These are phyloP conservation scores for Garra rufa DNA, from an alignment of 2,113 vertebrate genomes.

Conservation along the genomic window DNA sequence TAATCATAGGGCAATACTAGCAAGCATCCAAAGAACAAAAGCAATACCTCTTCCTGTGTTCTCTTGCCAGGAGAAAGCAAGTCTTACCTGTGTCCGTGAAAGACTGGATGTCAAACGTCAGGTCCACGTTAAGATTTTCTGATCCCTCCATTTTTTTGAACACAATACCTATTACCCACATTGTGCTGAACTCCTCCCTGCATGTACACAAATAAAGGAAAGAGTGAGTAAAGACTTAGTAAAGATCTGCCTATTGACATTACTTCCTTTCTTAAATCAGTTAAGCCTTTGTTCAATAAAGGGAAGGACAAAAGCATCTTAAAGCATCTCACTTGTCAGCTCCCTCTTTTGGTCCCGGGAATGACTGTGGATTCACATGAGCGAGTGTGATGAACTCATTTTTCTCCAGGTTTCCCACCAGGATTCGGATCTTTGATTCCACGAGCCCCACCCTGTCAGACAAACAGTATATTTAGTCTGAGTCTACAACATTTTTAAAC, in stretches of 20 bases:
- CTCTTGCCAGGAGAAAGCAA: neutral
- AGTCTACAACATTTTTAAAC: neutral
- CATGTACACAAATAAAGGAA: conserved; percentile 28
- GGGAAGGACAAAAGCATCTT: neutral
- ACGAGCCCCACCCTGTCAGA: conserved; percentile 85
- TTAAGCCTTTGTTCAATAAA: neutral
- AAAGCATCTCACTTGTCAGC: conserved; percentile 84
- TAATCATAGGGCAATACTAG: neutral
- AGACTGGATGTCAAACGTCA: conserved; percentile 87
- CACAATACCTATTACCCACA: conserved; percentile 91
- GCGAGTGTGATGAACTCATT: conserved; percentile 86
- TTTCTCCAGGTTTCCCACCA: conserved; percentile 88
- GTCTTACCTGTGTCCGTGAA: conserved; percentile 87
- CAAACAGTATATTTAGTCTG: conserved; percentile 26
- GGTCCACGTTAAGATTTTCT: conserved; percentile 88
- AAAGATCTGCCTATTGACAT: neutral
- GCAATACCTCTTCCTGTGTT: neutral
- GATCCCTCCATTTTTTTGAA: conserved; percentile 90
- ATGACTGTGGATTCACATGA: conserved; percentile 86
- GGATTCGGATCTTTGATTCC: conserved; percentile 91
- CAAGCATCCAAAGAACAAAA: neutral
- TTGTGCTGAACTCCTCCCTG: conserved; percentile 87
- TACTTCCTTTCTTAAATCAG: neutral
- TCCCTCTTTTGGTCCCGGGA: conserved; percentile 81
- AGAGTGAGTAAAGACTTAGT: neutral